Evolutionary conservation across 2,113 vertebrate species (phyloP).

Genomic region (Gymnorhina tibicen): DNA sequence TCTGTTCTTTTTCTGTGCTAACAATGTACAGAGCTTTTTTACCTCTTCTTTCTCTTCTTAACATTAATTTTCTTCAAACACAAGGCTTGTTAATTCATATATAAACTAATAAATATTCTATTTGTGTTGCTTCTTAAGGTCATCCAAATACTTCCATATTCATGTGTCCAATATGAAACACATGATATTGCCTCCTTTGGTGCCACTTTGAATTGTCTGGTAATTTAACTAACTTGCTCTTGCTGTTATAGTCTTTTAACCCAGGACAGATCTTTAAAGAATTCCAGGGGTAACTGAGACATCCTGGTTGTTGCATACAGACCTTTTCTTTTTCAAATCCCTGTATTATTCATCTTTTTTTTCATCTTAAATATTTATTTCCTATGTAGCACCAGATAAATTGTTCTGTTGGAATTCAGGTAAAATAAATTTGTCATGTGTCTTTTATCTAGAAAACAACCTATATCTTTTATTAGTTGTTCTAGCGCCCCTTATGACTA

Average conservation of each 20-base stretch:
- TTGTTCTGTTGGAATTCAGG: background rate
- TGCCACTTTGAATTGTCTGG: background rate
- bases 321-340: background rate
- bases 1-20: background rate
- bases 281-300: background rate
- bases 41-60: background rate
- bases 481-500: background rate
- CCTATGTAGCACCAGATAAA: background rate
- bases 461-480: background rate
- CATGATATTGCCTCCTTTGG: background rate
- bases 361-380: background rate
- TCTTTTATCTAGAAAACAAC: background rate
- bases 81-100: background rate
- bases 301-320: background rate
- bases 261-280: background rate
- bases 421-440: background rate
- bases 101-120: background rate
- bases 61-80: background rate
- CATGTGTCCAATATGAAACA: background rate
- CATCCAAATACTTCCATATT: background rate
- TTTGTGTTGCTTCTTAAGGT: background rate
- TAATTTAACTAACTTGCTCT: background rate
- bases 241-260: background rate
- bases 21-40: background rate
- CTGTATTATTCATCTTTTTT: background rate